Conservation (phyloP, 1,140 invertebrate species). For the Zaprionus lachaisei region DNA sequence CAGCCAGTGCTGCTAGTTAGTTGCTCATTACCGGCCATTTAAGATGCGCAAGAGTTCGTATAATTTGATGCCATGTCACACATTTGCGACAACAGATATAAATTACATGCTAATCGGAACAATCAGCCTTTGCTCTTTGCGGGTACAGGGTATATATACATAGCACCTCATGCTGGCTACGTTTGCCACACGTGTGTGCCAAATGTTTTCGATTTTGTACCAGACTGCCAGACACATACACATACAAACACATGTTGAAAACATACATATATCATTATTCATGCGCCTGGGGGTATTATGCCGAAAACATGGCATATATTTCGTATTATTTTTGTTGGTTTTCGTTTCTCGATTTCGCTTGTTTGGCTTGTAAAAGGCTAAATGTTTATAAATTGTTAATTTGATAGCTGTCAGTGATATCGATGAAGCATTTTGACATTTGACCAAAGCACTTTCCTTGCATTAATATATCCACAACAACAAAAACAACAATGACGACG, state of each 20-base stretch:
- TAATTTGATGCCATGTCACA: slow-evolving; percentile 57
- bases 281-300: neutral
- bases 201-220: slow-evolving; percentile 51
- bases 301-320: slow-evolving; percentile 5
- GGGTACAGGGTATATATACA: neutral
- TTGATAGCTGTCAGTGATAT: slow-evolving; percentile 62
- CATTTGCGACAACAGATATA: slow-evolving; percentile 26
- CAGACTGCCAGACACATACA: neutral
- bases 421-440: slow-evolving; percentile 62
- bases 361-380: slow-evolving; percentile 43
- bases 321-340: slow-evolving; percentile 41
- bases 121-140: neutral
- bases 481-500: slow-evolving; percentile 2
- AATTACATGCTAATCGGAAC: slow-evolving; percentile 33
- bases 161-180: slow-evolving; percentile 10
- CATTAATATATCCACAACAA: slow-evolving; percentile 19
- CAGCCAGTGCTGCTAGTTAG: slow-evolving; percentile 37
- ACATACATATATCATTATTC: slow-evolving; percentile 13
- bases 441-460: slow-evolving; percentile 61
- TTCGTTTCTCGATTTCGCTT: slow-evolving; percentile 10
- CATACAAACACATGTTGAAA: slow-evolving; percentile 22
- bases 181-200: slow-evolving; percentile 46
- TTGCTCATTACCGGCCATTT: slow-evolving; percentile 63
- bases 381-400: slow-evolving; percentile 77
- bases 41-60: slow-evolving; percentile 22